Percentiles rank a stretch among this genome's conserved stretches.
Conservation (phyloP, 2,888 invertebrate genomes). For the Parasteatoda lunata region DNA sequence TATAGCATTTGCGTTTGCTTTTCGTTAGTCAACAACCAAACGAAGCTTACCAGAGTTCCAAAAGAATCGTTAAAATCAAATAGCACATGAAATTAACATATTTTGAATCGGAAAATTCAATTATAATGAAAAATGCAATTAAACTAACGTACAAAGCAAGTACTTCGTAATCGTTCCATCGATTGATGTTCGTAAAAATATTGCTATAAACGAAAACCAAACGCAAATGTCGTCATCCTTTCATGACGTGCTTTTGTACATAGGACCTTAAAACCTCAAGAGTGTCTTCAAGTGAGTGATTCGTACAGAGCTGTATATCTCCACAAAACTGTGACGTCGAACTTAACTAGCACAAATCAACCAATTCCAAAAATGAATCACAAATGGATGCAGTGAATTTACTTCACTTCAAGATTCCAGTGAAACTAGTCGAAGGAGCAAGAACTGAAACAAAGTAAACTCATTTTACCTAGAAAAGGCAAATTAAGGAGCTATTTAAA, state of each 20-base stretch:
- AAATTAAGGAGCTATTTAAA: constrained; percentile 44
- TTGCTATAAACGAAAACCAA: constrained; percentile 46
- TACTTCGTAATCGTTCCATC: neutral
- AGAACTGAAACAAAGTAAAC: constrained; percentile 52
- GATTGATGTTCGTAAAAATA: neutral
- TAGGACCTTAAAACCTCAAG: constrained; percentile 58
- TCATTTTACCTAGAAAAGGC: constrained; percentile 38
- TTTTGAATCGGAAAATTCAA: too few species aligned
- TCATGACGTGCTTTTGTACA: constrained; percentile 38
- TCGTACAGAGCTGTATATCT: constrained; percentile 53
- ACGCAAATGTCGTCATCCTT: constrained; percentile 21
- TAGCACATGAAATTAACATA: too few species aligned
- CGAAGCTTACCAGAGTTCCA: neutral
- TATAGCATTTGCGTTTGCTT: constrained; percentile 47
- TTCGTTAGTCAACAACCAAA: constrained; percentile 13
- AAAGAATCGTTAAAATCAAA: too few species aligned
- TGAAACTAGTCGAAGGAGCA: constrained; percentile 17
- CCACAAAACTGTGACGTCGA: constrained; percentile 37
- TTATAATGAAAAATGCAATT: too few species aligned
- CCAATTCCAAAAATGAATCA: constrained; percentile 19
- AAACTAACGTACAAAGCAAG: too few species aligned
- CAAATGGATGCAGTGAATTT: neutral
- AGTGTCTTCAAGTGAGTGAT: constrained; percentile 57
- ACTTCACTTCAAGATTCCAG: constrained; percentile 4
- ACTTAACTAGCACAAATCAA: constrained; percentile 53